Base-by-base conservation (phyloP, 2,888 invertebrate species). In the Cryptus armator region DNA sequence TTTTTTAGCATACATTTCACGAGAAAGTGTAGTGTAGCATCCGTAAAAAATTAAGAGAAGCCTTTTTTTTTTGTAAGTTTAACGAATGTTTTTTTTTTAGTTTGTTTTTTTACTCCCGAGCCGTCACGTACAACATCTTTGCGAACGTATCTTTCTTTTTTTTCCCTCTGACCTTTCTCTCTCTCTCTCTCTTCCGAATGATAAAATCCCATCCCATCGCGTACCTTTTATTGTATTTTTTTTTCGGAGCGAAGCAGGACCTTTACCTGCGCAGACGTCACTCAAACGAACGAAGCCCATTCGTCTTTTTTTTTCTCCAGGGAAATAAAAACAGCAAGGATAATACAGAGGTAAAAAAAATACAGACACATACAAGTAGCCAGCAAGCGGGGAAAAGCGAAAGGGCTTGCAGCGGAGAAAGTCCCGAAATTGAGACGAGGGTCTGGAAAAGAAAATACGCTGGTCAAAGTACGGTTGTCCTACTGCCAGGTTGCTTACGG, bases 361-460 rank as follows among this genome's bases (percentile, higher is more conserved):
- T 48, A 59, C 71, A 16, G 3, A 44, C 43, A 6, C 37, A 37
- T 37, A 37, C 37, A 37, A 37, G 37, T 37, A 37, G 37, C 9
- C 37, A 79, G 68, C 46, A 44, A 70, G 53, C 70, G 78, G 37
- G 37, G 37, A 46, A 71, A 59, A 67, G 67, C 24, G 75, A 48
- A 19, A 72, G 72, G 29, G 44, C 24, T 43, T 14, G 74, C 80
- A 48, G 44, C 70, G 64, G 70, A 81, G 86, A 85, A 86, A 86
- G 85, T 82, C 9, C 76, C 67, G 74, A 83, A 86, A 86, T 85
- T 85, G 81, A 83, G 78, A 75, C 83, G 78, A 81, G 78, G 83
- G 81, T 83, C 68, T 83, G 75, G 78, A 64, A 77, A 29, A 68
- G 67, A 80, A 66, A 76, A 64, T 70, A 78, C 76, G 83, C 68